Conservation (phyloP, 2,797 vertebrate genomes). For the Hypotaenidia philippensis region DNA sequence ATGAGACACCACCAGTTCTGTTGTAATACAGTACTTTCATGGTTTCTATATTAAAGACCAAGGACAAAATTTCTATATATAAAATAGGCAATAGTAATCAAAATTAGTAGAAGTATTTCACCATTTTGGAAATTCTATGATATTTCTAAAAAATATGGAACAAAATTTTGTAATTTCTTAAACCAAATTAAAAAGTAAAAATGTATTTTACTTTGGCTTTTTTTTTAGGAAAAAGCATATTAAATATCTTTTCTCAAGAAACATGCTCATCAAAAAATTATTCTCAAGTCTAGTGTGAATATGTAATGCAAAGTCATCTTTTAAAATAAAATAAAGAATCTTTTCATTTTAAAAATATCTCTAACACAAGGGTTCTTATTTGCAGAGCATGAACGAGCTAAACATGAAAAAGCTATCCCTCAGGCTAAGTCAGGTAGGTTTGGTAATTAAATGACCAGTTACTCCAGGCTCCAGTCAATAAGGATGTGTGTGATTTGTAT, state of each 20-base stretch:
- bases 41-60: neutral
- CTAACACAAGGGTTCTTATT: slow-evolving; percentile 13
- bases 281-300: neutral
- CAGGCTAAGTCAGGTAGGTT: slow-evolving; percentile 74
- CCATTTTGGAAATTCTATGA: neutral
- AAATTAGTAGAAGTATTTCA: neutral
- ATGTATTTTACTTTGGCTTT: neutral
- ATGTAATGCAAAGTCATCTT: neutral
- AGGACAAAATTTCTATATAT: neutral
- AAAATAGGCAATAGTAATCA: neutral
- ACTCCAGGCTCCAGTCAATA: neutral
- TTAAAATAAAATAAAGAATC: neutral
- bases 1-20: accelerated
- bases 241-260: neutral
- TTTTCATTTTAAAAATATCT: neutral
- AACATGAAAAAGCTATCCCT: slow-evolving; percentile 55
- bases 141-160: neutral
- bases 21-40: neutral
- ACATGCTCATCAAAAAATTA: neutral
- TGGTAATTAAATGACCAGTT: neutral
- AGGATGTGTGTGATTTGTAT: neutral
- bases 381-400: slow-evolving; percentile 62
- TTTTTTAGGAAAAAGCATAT: neutral
- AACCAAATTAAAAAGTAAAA: neutral
- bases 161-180: neutral